Evolutionary conservation across 2,797 vertebrate genomes (phyloP).

Genomic region (Anomalospiza imberbis): DNA sequence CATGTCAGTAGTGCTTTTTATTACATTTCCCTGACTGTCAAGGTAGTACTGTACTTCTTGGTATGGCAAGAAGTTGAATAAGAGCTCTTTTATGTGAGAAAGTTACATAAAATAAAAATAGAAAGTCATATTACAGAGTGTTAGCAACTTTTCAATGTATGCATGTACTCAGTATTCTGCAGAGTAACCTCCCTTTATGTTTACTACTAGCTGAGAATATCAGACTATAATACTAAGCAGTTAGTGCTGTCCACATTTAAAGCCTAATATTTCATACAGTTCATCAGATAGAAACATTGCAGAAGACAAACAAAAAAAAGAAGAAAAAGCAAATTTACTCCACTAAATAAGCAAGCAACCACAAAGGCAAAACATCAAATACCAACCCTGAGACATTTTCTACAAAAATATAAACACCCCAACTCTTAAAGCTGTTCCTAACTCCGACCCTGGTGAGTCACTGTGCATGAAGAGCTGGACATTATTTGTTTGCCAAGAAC

Average conservation of each 20-base stretch:
- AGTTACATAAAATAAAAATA: not conserved
- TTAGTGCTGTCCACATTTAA: not conserved
- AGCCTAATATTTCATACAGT: not conserved
- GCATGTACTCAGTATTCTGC: not conserved
- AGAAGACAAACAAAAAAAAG: not conserved
- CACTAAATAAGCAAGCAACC: not conserved
- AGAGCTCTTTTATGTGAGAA: not conserved
- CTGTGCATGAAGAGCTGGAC: not conserved
- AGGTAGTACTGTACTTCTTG: not conserved
- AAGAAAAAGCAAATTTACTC: not conserved
- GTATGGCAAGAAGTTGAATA: not conserved
- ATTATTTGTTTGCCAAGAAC: not conserved
- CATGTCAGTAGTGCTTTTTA: not conserved
- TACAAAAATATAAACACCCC: not conserved
- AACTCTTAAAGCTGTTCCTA: not conserved
- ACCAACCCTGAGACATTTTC: not conserved
- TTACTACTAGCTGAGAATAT: not conserved
- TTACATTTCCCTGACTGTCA: not conserved
- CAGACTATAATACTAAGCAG: not conserved
- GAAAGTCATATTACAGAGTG: not conserved
- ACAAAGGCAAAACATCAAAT: not conserved
- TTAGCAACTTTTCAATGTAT: not conserved
- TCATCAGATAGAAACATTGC: not conserved
- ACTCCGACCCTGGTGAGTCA: not conserved
- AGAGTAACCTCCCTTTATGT: not conserved